These are phyloP conservation scores for Apogon hyalosoma DNA, from an alignment of 2,797 vertebrate species.

Conservation along the genomic window DNA sequence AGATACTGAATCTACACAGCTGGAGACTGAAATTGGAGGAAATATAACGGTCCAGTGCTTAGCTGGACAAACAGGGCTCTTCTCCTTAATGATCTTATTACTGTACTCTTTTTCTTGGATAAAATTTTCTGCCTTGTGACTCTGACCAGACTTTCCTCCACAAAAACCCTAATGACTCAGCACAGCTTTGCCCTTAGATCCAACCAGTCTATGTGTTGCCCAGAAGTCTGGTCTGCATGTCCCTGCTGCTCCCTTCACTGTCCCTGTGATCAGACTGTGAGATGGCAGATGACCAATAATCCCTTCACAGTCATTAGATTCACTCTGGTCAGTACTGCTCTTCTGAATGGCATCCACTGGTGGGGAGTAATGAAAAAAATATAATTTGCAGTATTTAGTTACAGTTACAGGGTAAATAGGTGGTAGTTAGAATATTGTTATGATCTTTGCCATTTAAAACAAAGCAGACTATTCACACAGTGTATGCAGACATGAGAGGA, in stretches of 20 bases:
- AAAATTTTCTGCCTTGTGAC: constrained; percentile 48
- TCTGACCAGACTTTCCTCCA: constrained; percentile 42
- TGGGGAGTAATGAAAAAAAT: too few species aligned
- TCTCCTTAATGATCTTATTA: constrained; percentile 20
- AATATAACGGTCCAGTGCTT: constrained; percentile 19
- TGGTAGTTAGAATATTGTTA: too few species aligned
- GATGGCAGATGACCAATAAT: not conserved
- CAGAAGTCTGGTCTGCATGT: constrained; percentile 11
- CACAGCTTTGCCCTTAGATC: constrained; percentile 16
- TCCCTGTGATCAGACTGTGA: not conserved
- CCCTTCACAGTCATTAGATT: not conserved
- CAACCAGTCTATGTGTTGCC: constrained; percentile 4
- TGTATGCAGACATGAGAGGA: too few species aligned
- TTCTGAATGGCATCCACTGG: too few species aligned
- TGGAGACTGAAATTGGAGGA: constrained; percentile 21
- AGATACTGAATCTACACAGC: constrained; percentile 25
- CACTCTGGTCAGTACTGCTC: not conserved
- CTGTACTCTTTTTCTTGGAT: constrained; percentile 49
- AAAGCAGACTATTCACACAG: too few species aligned
- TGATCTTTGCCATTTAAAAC: too few species aligned
- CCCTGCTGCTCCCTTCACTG: constrained; percentile 9
- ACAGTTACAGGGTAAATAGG: too few species aligned
- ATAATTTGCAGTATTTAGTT: too few species aligned
- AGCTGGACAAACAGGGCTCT: constrained; percentile 7
- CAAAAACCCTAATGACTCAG: constrained; percentile 56